Evolutionary conservation across 2,797 vertebrate species (phyloP), one percentile per base, ranked within the genome.

Genomic region (Karalla daura): DNA sequence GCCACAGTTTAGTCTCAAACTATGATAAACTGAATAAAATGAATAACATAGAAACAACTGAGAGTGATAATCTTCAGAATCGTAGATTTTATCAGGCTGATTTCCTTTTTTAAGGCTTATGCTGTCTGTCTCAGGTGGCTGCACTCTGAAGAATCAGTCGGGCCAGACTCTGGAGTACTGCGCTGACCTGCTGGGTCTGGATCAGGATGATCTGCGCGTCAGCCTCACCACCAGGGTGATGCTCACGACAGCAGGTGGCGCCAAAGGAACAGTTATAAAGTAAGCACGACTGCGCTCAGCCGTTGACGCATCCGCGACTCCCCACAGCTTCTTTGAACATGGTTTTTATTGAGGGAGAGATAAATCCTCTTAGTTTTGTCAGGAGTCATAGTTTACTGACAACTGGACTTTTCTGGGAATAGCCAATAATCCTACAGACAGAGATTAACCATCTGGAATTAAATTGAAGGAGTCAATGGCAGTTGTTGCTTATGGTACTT

Each of bases 231-330:
- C 96, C 2, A 95, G 98, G 75, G 92, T 99, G 72, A 99, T 99
- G 97, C 95, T 99, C 27, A 99, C 98, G 7, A 98, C 97, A 92
- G 95, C 97, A 95, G 98, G 98, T 91, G 98, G 98, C 93, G 87
- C 95, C 92, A 99, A 99, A 96, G 98, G 98, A 88, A 99, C 98
- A 70, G 98, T 99, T 83, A 99, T 99, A 90, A 99, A 98, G 98
- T 99, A 93, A 95, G 96, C 59, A 4, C 3, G 9, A 5, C 12
- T 0, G 15, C 7, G 6, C 9, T 7, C 0, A 7, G 18, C 14
- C n/a, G n/a, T 27, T 11, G 12, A 5, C 7, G 27, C 0, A 6
- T 40, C 37, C 23, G 7, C 14, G 12, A 43, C 39, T 30, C 36
- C 28, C 23, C 41, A 4, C 7, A 59, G 10, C 25, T 63, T 59